Evolutionary conservation across 2,113 vertebrate species (phyloP), one percentile per base, ranked within the genome.

Genomic region (Propithecus coquereli): DNA sequence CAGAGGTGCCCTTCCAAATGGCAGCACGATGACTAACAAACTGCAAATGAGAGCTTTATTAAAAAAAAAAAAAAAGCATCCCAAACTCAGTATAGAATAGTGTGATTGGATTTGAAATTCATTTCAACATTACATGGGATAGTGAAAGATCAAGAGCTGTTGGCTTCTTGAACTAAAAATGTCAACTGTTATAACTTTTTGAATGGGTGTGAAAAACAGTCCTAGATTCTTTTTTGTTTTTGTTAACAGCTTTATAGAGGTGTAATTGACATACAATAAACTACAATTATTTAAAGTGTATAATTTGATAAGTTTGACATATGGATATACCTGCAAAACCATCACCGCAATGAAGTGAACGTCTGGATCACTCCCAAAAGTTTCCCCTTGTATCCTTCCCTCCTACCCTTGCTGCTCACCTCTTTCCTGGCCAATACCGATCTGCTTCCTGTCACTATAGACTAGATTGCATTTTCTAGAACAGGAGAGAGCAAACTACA

Each of bases 71-170:
- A 18, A 4, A 52, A 6, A 52, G 17, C 12, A 52, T 13, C 23
- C 30, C 66, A 89, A 94, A 52, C 61, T 68, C 82, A n/a, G 30
- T 68, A 54, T 50, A 50, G 73, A 52, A 81, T 71, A 66, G 37
- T 77, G 73, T 77, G 80, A 94, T 32, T 92, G 65, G 73, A 94
- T 96, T 96, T 96, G 91, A 94, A 95, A 95, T 94, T 80, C 74
- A 87, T 91, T 63, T 77, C 68, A 63, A 93, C 32, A 32, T 80
- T 86, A 17, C 57, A 43, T 83, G 74, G 47, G 68, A 45, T 79
- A 83, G 63, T 63, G 65, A 63, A 82, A 96, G 84, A 74, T 73
- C 50, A 97, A 94, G 88, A 90, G 50, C 91, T 92, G 88, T 92
- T 92, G 80, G 34, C 45, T 96, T 74, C 63, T 87, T 87, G 47